Evolutionary conservation across 2,113 vertebrate species (phyloP).

Genomic region (Triplophysa dalaica): DNA sequence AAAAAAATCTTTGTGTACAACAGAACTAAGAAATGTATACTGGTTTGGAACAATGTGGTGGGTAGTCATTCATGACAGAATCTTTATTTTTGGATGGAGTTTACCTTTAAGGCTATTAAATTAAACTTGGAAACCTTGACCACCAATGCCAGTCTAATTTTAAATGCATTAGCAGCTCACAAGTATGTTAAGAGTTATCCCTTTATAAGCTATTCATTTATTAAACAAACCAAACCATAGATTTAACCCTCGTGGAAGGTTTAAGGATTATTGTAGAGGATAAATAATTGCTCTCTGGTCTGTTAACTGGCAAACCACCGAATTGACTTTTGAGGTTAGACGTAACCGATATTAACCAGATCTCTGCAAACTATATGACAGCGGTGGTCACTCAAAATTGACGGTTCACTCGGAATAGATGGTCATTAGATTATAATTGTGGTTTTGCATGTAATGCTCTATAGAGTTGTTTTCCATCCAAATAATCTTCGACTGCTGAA

Average conservation of each 20-base stretch:
- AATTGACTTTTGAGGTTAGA: conserved; percentile 31
- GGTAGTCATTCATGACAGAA: too few relatives aligned
- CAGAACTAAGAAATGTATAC: too few relatives aligned
- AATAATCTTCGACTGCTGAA: background rate
- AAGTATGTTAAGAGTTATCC: background rate
- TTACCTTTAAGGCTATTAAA: too few relatives aligned
- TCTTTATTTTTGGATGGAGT: too few relatives aligned
- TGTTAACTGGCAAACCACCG: conserved; percentile 29
- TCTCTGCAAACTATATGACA: conserved; percentile 25
- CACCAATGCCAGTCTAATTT: background rate
- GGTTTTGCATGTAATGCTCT: conserved; percentile 35
- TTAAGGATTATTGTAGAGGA: conserved; percentile 2
- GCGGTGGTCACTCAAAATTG: conserved; percentile 16
- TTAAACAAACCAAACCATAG: background rate
- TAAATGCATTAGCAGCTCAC: conserved; percentile 1
- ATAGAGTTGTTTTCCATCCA: background rate
- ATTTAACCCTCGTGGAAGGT: conserved; percentile 2
- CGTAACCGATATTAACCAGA: conserved; percentile 13
- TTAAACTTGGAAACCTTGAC: conserved; percentile 13
- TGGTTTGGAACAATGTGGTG: too few relatives aligned
- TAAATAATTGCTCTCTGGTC: conserved; percentile 38
- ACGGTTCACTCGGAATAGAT: conserved; percentile 5
- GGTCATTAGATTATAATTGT: conserved; percentile 37
- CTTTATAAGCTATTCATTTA: background rate
- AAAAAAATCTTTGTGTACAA: too few relatives aligned